A percentile compares a stretch with the other conserved stretches of the same genome.
Conservation (phyloP, 1,140 invertebrate species). For the Atta colombica region DNA sequence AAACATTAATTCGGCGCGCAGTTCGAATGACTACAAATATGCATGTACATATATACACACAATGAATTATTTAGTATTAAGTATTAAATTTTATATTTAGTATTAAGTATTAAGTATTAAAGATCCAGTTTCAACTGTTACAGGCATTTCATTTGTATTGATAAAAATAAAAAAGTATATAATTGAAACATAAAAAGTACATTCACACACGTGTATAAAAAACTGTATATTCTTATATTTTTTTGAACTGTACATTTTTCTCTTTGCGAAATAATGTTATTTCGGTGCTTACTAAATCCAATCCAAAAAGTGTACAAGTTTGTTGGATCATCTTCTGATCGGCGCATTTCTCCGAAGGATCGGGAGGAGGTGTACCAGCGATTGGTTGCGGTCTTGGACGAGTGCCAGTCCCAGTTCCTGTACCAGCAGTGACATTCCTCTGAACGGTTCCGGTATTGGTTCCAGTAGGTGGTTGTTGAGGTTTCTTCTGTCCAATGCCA, state of each 20-base stretch:
- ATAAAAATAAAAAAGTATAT: background rate
- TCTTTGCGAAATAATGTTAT: background rate
- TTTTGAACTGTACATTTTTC: background rate
- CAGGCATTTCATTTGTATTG: no score
- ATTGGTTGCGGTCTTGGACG: constrained; percentile 95
- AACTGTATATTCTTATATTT: background rate
- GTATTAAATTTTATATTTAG: no score
- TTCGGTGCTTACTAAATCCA: constrained; percentile 91
- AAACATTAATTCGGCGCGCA: no score
- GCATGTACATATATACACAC: no score
- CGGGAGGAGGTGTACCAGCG: constrained; percentile 93
- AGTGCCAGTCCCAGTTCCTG: constrained; percentile 84
- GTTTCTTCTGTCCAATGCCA: constrained; percentile 74
- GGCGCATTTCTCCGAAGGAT: constrained; percentile 92
- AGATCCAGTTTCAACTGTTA: no score
- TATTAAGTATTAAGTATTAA: no score
- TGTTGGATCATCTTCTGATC: constrained; percentile 95
- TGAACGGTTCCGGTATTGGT: constrained; percentile 77
- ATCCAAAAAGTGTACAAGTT: constrained; percentile 95
- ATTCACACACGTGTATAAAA: no score
- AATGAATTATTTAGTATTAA: no score
- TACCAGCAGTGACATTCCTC: constrained; percentile 78
- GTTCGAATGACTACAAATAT: no score
- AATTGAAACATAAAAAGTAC: background rate
- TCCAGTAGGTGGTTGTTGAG: constrained; percentile 70